These are phyloP conservation scores for Neodiprion fabricii DNA, from an alignment of 1,140 invertebrate species.

Conservation along the genomic window DNA sequence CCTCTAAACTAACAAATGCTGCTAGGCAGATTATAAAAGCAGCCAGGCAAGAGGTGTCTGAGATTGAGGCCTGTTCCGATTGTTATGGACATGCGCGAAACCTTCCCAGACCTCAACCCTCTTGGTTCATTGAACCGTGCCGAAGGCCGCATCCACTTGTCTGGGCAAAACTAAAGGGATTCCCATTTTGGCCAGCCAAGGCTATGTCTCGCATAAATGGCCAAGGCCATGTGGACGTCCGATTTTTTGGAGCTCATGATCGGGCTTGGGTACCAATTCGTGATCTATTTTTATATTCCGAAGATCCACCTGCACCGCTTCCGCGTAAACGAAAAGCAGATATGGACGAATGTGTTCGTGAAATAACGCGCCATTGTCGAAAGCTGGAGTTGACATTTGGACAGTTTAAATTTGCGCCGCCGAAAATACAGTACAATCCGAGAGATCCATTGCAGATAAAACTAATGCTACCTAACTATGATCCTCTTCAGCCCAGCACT, in stretches of 20 bases:
- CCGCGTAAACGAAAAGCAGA: slow-evolving; percentile 70
- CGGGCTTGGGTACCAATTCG: slow-evolving; percentile 86
- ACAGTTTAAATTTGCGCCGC: slow-evolving; percentile 77
- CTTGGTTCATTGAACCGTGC: slow-evolving; percentile 93
- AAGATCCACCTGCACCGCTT: slow-evolving; percentile 66
- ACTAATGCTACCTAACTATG: slow-evolving; percentile 70
- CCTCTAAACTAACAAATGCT: slow-evolving; percentile 76
- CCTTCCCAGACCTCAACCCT: slow-evolving; percentile 79
- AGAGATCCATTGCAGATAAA: slow-evolving; percentile 72
- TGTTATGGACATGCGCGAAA: slow-evolving; percentile 78
- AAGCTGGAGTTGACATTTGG: slow-evolving; percentile 67
- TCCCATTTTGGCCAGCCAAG: slow-evolving; percentile 95
- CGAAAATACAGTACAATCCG: slow-evolving; percentile 75
- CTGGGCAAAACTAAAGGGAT: slow-evolving; percentile 94
- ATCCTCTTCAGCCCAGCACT: slow-evolving; percentile 43
- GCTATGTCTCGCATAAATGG: slow-evolving; percentile 78
- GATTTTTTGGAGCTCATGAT: slow-evolving; percentile 95
- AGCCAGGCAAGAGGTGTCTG: slow-evolving; percentile 84
- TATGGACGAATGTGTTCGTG: slow-evolving; percentile 70
- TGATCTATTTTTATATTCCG: slow-evolving; percentile 84
- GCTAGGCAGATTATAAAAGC: slow-evolving; percentile 83
- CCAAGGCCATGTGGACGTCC: slow-evolving; percentile 81
- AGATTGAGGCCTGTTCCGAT: slow-evolving; percentile 93
- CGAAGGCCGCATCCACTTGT: slow-evolving; percentile 85
- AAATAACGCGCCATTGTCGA: slow-evolving; percentile 54